These are phyloP conservation scores for Bergia sp. DNA, from an alignment of 92 coral and sea anemone genomes.

Conservation along the genomic window DNA sequence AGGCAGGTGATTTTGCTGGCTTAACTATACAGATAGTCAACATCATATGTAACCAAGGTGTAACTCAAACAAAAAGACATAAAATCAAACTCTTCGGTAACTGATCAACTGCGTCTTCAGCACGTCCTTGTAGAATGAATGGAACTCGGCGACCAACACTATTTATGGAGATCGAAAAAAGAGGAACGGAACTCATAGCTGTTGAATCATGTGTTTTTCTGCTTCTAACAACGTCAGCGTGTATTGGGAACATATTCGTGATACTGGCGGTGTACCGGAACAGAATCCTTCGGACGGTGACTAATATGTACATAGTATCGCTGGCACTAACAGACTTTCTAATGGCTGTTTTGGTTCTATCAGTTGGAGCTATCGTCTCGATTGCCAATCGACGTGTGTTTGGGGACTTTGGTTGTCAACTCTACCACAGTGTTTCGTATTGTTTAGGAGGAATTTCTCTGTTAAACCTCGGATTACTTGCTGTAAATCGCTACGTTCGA, in stretches of 20 bases:
- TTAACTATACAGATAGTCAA: too few species aligned
- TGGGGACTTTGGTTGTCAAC: constrained; percentile 10
- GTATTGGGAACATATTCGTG: constrained; percentile 3
- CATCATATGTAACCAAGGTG: too few species aligned
- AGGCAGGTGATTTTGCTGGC: too few species aligned
- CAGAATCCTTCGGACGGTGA: neutral
- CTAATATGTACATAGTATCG: constrained; percentile 17
- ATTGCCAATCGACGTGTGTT: constrained; percentile 3
- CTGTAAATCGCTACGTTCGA: constrained; percentile 14
- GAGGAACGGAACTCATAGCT: neutral
- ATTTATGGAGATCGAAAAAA: neutral
- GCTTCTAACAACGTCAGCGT: neutral
- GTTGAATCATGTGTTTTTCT: constrained; percentile 23
- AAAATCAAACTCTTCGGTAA: too few species aligned
- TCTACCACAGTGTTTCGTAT: neutral
- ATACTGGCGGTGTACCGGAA: neutral
- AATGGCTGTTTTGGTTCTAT: neutral
- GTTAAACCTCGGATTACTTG: neutral
- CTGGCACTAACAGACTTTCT: constrained; percentile 10
- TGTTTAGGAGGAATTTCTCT: constrained; percentile 17
- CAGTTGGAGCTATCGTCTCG: neutral
- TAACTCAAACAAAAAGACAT: too few species aligned
- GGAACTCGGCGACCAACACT: neutral
- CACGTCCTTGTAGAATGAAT: neutral
- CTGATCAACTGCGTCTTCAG: too few species aligned